A percentile compares a stretch with the other conserved stretches of the same genome.
These are phyloP conservation scores for Ascaphus truei DNA, from an alignment of 2,113 vertebrate genomes.

Conservation along the genomic window DNA sequence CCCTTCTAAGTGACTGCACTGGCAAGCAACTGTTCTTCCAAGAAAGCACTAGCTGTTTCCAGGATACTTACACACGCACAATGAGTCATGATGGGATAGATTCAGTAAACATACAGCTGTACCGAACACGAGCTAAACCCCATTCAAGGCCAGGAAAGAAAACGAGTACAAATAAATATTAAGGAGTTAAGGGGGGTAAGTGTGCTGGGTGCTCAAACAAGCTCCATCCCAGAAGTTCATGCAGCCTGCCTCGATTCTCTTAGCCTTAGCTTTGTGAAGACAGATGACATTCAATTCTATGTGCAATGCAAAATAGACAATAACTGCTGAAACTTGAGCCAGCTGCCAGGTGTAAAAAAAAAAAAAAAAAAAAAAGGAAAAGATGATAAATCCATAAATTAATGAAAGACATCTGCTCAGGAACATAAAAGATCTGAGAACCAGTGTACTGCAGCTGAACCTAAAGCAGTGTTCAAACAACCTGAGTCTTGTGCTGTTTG, in stretches of 20 bases:
- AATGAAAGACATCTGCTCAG: constrained; percentile 96
- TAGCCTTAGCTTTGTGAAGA: constrained; percentile 80
- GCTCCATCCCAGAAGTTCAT: constrained; percentile 67
- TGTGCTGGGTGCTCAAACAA: constrained; percentile 64
- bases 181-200: constrained; percentile 68
- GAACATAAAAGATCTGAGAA: constrained; percentile 87
- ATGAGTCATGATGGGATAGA: constrained; percentile 83
- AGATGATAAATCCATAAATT: constrained; percentile 96
- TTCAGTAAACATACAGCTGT: constrained; percentile 84
- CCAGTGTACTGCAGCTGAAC: constrained; percentile 74
- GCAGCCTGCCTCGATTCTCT: constrained; percentile 69
- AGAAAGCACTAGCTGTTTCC: constrained; percentile 82
- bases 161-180: constrained; percentile 89
- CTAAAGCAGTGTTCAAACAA: constrained; percentile 79
- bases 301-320: constrained; percentile 81
- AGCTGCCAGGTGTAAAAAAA: constrained; percentile 93
- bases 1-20: constrained; percentile 75
- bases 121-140: constrained; percentile 78
- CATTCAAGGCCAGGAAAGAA: constrained; percentile 86
- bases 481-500: constrained; percentile 60
- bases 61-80: constrained; percentile 85
- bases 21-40: constrained; percentile 80
- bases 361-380: constrained; percentile 71
- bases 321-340: constrained; percentile 93
- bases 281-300: constrained; percentile 83